Evolutionary conservation across 2,113 vertebrate species (phyloP).

Genomic region (Pelodiscus sinensis): DNA sequence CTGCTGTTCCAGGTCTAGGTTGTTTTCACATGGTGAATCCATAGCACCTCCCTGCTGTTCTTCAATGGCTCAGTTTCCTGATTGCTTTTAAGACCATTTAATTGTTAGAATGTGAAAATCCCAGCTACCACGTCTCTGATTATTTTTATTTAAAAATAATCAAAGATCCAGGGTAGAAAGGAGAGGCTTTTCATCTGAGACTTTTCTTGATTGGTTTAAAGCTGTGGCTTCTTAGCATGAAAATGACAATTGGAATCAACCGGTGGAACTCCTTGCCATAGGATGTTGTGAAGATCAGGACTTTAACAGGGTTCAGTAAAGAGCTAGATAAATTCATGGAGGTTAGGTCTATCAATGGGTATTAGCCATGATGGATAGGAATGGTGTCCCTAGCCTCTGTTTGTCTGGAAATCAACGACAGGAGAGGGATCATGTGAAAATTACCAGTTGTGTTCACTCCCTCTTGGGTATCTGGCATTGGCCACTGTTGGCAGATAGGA

Average conservation of each 20-base stretch:
- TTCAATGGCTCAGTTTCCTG: not conserved
- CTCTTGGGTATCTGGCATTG: too few species aligned
- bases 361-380: too few species aligned
- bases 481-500: too few species aligned
- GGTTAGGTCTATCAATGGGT: too few species aligned
- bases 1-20: not conserved
- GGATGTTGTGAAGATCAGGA: too few species aligned
- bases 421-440: too few species aligned
- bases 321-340: too few species aligned
- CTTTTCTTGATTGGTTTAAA: conserved; percentile 44
- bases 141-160: not conserved
- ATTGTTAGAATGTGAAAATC: conserved; percentile 33
- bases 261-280: too few species aligned
- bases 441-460: too few species aligned
- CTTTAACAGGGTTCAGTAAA: too few species aligned
- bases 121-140: not conserved
- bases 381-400: too few species aligned
- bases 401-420: too few species aligned
- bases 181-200: conserved; percentile 45
- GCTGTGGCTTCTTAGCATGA: conserved; percentile 15
- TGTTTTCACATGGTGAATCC: not conserved
- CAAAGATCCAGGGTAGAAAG: not conserved
- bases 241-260: conserved; percentile 1
- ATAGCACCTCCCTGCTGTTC: not conserved
- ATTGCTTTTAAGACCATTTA: not conserved